phyloP scores from a whole-genome alignment of 2,113 vertebrate genomes.

The Ochotona princeps region DNA sequence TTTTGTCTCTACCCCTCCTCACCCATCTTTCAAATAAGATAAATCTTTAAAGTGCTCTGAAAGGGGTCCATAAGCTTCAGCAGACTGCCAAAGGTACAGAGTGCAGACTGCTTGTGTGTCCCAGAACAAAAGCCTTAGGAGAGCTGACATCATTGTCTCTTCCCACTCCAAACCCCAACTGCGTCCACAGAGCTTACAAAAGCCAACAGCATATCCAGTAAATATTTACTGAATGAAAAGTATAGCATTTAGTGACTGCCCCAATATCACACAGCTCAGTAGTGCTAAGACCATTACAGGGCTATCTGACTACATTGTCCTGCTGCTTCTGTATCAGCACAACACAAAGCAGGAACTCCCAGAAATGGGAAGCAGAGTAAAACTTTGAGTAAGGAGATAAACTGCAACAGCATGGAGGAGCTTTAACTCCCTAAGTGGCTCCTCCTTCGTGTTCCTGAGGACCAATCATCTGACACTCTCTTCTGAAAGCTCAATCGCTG shows the following conservation, averaged over 20 bases:
- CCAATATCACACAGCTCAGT: neutral
- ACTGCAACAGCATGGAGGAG: neutral
- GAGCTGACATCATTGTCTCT: neutral
- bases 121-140: constrained; percentile 1
- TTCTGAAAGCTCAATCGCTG: neutral
- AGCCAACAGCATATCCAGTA: neutral
- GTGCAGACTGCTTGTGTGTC: neutral
- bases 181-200: neutral
- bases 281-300: neutral
- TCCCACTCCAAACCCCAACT: neutral
- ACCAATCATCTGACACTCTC: neutral
- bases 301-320: neutral
- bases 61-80: neutral
- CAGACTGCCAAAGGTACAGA: neutral
- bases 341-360: neutral
- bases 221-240: neutral
- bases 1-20: no score
- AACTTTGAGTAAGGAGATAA: neutral
- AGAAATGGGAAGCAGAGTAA: neutral
- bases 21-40: no score
- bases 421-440: neutral
- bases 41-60: no score
- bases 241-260: neutral
- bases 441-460: neutral
- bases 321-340: neutral